A percentile compares a stretch with the other conserved stretches of the same genome.
phyloP scores from a whole-genome alignment of 2,888 invertebrate species.

The Drosophila kambysellisi region DNA sequence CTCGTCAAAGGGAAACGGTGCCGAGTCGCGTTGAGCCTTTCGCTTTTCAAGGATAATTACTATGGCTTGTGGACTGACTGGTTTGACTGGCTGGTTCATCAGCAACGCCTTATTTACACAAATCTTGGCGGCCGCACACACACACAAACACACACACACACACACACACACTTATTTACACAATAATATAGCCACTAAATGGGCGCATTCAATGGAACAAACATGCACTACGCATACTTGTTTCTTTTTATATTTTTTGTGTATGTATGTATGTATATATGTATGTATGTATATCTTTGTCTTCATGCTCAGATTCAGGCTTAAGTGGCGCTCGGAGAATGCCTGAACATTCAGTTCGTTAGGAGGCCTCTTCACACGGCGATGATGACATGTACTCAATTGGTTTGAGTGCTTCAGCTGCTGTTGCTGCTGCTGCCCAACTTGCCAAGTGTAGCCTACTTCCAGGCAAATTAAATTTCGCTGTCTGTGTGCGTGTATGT shows the following conservation, averaged over 20 bases:
- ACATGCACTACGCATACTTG: neutral
- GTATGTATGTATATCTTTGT: conserved; percentile 7
- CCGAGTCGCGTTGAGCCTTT: conserved; percentile 13
- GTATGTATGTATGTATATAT: neutral
- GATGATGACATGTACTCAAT: conserved; percentile 64
- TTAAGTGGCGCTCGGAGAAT: conserved; percentile 31
- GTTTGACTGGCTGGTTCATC: conserved; percentile 54
- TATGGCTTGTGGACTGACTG: conserved; percentile 5
- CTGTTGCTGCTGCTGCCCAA: conserved; percentile 28
- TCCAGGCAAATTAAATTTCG: conserved; percentile 65
- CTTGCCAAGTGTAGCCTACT: conserved; percentile 66
- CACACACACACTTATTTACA: conserved; percentile 1
- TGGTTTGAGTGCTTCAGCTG: conserved; percentile 49
- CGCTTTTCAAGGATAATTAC: conserved; percentile 53
- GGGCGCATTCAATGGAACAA: conserved; percentile 55
- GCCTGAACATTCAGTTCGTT: conserved; percentile 39
- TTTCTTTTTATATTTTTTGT: neutral
- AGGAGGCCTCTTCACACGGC: conserved; percentile 42
- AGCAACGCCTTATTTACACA: conserved; percentile 70
- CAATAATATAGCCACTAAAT: conserved; percentile 53
- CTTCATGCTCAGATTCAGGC: conserved; percentile 15
- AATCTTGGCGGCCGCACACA: conserved; percentile 55
- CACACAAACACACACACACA: neutral
- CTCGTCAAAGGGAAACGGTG: conserved; percentile 17
- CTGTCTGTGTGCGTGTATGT: conserved; percentile 4